These are phyloP conservation scores for Emydura subglobosa DNA, from an alignment of 2,113 vertebrate genomes.

Conservation along the genomic window DNA sequence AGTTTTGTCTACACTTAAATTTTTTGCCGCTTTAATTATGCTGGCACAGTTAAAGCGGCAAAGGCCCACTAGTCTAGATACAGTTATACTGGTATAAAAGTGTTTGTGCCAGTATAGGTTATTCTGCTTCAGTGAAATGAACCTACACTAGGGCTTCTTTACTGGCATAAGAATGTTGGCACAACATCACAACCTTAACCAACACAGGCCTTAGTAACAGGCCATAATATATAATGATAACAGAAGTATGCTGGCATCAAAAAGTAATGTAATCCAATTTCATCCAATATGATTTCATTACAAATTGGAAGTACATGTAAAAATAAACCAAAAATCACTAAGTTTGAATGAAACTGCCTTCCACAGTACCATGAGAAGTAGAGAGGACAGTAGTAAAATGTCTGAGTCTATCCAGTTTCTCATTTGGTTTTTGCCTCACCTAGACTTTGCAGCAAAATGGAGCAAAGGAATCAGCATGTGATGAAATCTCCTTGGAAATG, in stretches of 20 bases:
- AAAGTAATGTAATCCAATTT: slow-evolving; percentile 4
- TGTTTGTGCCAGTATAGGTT: background rate
- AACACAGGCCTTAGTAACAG: background rate
- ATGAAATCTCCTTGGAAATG: slow-evolving; percentile 52
- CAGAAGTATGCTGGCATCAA: background rate
- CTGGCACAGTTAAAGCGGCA: background rate
- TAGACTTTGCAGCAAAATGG: slow-evolving; percentile 37
- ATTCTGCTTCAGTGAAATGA: background rate
- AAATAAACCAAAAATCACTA: background rate
- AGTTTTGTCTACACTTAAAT: background rate
- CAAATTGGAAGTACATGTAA: fast-evolving
- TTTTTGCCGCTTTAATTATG: background rate
- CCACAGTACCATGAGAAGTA: background rate
- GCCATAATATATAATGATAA: background rate
- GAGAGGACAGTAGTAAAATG: slow-evolving; percentile 36
- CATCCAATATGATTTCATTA: background rate
- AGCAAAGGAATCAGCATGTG: slow-evolving; percentile 32
- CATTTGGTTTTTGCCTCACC: background rate
- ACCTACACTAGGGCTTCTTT: background rate
- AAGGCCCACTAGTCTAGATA: background rate
- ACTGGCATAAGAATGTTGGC: background rate
- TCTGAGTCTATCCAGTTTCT: background rate
- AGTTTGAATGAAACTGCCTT: background rate
- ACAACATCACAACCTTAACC: background rate
- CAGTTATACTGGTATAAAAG: background rate